Percentiles rank a stretch among this genome's conserved stretches.
Conservation (phyloP, 2,113 vertebrate species). For the Microtus richardsoni region DNA sequence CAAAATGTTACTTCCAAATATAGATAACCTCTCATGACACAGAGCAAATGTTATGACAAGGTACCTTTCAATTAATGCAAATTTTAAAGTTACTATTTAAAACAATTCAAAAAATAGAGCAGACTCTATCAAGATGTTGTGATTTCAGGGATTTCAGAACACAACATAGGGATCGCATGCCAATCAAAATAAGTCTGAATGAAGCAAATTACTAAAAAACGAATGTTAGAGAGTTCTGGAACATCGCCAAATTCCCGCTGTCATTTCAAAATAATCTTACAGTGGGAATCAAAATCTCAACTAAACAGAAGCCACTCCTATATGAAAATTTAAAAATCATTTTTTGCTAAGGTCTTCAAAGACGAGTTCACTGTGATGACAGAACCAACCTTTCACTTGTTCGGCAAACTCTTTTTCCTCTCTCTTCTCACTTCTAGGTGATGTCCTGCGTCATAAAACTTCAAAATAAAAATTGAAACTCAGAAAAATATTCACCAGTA, state of each 20-base stretch:
- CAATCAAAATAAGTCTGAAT: slow-evolving; percentile 80
- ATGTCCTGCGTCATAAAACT: background rate
- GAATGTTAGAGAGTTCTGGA: slow-evolving; percentile 61
- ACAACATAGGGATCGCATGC: slow-evolving; percentile 68
- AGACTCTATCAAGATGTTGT: slow-evolving; percentile 79
- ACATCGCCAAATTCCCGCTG: slow-evolving; percentile 58
- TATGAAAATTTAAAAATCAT: background rate
- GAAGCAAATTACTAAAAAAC: slow-evolving; percentile 73
- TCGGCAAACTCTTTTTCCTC: background rate
- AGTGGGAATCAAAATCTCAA: slow-evolving; percentile 37
- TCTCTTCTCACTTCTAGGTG: background rate
- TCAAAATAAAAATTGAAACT: slow-evolving; percentile 51
- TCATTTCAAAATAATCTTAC: slow-evolving; percentile 50
- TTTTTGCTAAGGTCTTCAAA: background rate
- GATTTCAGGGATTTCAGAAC: slow-evolving; percentile 76
- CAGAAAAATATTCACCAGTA: background rate
- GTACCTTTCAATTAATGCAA: slow-evolving; percentile 83
- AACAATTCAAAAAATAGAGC: slow-evolving; percentile 83
- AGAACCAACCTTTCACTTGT: background rate
- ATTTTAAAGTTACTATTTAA: slow-evolving; percentile 82
- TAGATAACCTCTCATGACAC: slow-evolving; percentile 83
- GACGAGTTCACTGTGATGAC: background rate
- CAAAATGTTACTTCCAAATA: slow-evolving; percentile 83
- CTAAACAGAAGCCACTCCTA: slow-evolving; percentile 27
- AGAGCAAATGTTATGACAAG: slow-evolving; percentile 85